A percentile compares a stretch with the other conserved stretches of the same genome.
Evolutionary conservation across 1,140 invertebrate species (phyloP).

Genomic region (Cydia splendana): DNA sequence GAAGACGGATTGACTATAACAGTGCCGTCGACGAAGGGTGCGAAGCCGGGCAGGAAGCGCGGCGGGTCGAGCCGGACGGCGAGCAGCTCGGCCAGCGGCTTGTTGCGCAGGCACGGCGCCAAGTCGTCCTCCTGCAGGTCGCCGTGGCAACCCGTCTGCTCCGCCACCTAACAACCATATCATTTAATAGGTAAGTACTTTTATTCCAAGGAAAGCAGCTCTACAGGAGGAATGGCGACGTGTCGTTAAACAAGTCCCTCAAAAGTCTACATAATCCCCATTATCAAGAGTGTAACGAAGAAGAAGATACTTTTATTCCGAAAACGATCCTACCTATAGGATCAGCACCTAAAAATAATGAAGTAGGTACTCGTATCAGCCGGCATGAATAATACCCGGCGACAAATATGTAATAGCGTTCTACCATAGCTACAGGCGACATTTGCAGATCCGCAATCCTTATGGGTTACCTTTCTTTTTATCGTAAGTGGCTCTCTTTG

Average conservation of each 20-base stretch:
- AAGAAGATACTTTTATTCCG: too few relatives aligned
- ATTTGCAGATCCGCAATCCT: slow-evolving; percentile 1
- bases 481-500: slow-evolving; percentile 91
- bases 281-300: too few relatives aligned
- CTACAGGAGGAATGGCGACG: too few relatives aligned
- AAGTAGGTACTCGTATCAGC: not conserved
- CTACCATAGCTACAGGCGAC: slow-evolving; percentile 16
- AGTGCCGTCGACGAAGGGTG: slow-evolving; percentile 93
- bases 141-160: slow-evolving; percentile 88
- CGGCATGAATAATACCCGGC: not conserved
- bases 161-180: slow-evolving; percentile 80
- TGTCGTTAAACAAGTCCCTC: too few relatives aligned
- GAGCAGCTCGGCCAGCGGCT: slow-evolving; percentile 86
- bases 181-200: not conserved
- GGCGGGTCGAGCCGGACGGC: slow-evolving; percentile 88
- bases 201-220: too few relatives aligned
- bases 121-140: slow-evolving; percentile 89
- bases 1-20: slow-evolving; percentile 83
- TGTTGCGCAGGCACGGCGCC: slow-evolving; percentile 90
- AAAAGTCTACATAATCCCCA: too few relatives aligned
- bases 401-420: not conserved
- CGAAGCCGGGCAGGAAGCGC: slow-evolving; percentile 91
- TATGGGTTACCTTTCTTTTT: slow-evolving; percentile 82
- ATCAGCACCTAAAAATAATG: too few relatives aligned
- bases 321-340: too few relatives aligned